These are phyloP conservation scores for Microcebus griseorufus DNA, from an alignment of 2,113 vertebrate species.

Conservation along the genomic window DNA sequence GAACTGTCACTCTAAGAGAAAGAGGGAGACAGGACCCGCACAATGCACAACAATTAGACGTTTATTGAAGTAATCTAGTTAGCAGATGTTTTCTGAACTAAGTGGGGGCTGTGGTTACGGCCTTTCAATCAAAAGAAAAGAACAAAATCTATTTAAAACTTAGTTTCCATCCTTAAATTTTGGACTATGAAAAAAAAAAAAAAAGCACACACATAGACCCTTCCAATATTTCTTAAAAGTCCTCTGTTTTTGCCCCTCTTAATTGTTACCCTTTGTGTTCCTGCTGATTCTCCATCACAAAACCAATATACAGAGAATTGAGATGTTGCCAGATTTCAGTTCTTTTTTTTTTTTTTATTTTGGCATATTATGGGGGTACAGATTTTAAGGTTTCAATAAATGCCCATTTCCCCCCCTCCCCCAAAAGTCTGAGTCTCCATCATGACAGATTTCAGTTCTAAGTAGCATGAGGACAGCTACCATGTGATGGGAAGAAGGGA, in stretches of 20 bases:
- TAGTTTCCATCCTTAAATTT: not conserved
- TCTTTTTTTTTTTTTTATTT: not conserved
- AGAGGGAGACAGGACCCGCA: not conserved
- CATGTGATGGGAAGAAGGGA: not conserved
- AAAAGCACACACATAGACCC: not conserved
- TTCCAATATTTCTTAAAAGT: not conserved
- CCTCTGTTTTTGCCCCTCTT: not conserved
- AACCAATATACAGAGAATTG: not conserved
- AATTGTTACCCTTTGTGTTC: not conserved
- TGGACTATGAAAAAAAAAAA: not conserved
- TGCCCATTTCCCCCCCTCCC: no score
- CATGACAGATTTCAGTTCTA: not conserved
- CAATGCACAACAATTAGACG: not conserved
- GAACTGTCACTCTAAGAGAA: not conserved
- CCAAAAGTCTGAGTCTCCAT: no score
- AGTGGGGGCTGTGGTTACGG: not conserved
- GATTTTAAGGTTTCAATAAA: no score
- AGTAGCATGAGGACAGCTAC: not conserved
- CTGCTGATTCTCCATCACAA: not conserved
- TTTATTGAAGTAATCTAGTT: not conserved
- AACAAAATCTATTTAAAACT: not conserved
- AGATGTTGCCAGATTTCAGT: not conserved
- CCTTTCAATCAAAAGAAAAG: not conserved
- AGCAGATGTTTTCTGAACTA: not conserved
- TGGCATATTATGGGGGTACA: no score